A percentile compares a stretch with the other conserved stretches of the same genome.
phyloP scores from a whole-genome alignment of 2,113 vertebrate species.

The Bos javanicus region DNA sequence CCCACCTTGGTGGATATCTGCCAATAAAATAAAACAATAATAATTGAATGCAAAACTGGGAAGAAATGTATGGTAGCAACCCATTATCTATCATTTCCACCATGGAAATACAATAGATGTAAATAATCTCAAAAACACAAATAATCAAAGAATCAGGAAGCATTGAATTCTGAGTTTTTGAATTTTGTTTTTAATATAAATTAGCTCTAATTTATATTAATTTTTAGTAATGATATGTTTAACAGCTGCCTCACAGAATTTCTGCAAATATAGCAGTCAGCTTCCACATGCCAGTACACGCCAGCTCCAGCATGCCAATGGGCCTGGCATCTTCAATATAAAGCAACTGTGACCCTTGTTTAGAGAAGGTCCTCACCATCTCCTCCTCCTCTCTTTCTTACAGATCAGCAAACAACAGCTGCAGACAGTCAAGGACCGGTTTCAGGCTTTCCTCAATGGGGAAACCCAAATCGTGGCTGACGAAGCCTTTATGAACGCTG shows the following conservation, averaged over 20 bases:
- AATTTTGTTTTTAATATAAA: not conserved
- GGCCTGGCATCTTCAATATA: not conserved
- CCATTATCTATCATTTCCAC: not conserved
- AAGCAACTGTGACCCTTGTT: not conserved
- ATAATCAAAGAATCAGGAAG: not conserved
- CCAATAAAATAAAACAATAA: not conserved
- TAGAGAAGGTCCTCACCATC: not conserved
- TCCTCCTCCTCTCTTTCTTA: conserved; percentile 49
- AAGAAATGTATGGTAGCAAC: not conserved
- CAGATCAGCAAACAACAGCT: conserved; percentile 98
- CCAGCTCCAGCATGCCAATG: accelerated
- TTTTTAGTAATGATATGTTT: not conserved
- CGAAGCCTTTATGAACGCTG: conserved; percentile 98
- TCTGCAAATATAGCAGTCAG: not conserved
- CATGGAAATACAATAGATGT: not conserved
- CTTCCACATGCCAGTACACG: accelerated
- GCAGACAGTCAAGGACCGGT: conserved; percentile 96
- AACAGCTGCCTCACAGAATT: not conserved
- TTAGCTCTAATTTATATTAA: not conserved
- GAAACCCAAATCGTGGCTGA: conserved; percentile 99
- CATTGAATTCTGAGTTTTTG: not conserved
- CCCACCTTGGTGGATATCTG: not conserved
- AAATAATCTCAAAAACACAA: not conserved
- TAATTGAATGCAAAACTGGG: not conserved
- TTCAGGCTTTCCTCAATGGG: conserved; percentile 96